phyloP scores from a whole-genome alignment of 2,797 vertebrate genomes.

The Poeciliopsis paucimaculata region DNA sequence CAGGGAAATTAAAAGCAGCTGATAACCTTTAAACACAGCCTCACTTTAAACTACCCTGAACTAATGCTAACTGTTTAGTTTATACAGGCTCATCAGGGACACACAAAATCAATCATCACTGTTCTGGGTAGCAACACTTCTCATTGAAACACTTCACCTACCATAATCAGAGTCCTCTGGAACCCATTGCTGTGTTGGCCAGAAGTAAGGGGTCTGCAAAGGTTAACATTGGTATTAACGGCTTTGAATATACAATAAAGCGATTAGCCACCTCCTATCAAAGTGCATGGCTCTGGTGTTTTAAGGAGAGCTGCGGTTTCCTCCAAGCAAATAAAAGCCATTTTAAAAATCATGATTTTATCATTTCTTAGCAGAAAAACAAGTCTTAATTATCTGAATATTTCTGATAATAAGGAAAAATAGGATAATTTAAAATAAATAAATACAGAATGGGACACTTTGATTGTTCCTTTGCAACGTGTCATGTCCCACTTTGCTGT shows the following conservation, averaged over 20 bases:
- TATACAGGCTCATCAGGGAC: neutral
- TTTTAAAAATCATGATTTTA: neutral
- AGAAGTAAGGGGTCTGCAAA: slow-evolving; percentile 93
- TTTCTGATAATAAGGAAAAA: neutral
- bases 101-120: neutral
- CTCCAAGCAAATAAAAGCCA: neutral
- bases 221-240: neutral
- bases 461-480: neutral
- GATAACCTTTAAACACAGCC: neutral
- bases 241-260: neutral
- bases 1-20: neutral
- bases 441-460: neutral
- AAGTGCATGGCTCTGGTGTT: neutral
- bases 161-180: slow-evolving; percentile 93
- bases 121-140: neutral
- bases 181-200: slow-evolving; percentile 89
- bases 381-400: neutral
- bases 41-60: neutral
- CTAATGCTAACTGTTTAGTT: neutral
- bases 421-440: neutral
- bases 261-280: too few relatives aligned
- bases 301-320: neutral
- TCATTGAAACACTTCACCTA: slow-evolving; percentile 59
- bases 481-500: neutral
- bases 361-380: neutral